Percentiles rank a stretch among this genome's conserved stretches.
These are phyloP conservation scores for Volucella zonaria DNA, from an alignment of 2,888 invertebrate species.

Conservation along the genomic window DNA sequence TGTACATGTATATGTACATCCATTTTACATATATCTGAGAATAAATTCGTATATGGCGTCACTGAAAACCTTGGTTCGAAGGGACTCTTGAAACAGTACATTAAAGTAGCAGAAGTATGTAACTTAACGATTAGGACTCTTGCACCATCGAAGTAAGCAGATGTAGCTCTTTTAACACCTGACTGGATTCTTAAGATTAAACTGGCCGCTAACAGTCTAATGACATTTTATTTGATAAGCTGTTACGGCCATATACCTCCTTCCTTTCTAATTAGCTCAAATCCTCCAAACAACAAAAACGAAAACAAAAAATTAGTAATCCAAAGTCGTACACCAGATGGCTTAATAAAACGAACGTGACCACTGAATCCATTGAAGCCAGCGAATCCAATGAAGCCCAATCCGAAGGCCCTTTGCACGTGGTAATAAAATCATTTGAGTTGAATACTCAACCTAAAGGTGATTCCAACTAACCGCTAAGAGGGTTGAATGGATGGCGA, in stretches of 20 bases:
- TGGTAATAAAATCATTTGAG: conserved; percentile 65
- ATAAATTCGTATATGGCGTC: no score
- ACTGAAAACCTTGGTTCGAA: no score
- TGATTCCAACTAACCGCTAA: conserved; percentile 29
- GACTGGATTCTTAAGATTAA: no score
- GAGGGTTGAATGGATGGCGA: conserved; percentile 52
- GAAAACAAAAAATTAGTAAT: conserved; percentile 80
- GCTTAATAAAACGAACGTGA: conserved; percentile 82
- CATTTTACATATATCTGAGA: no score
- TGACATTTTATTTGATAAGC: no score
- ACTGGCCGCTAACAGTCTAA: no score
- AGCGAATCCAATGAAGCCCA: conserved; percentile 56
- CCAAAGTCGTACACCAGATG: conserved; percentile 79
- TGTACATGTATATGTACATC: no score
- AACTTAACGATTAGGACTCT: no score
- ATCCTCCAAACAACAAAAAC: conserved; percentile 21
- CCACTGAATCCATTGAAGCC: conserved; percentile 74
- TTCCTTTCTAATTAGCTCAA: conserved; percentile 41
- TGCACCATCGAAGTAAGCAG: no score
- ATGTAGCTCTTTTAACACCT: no score
- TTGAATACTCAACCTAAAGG: conserved; percentile 58
- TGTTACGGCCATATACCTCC: conserved; percentile 11
- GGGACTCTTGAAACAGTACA: no score
- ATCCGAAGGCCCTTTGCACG: conserved; percentile 49
- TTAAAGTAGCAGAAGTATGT: no score